phyloP scores from a whole-genome alignment of 2,888 invertebrate genomes.

The Eupithecia abbreviata region DNA sequence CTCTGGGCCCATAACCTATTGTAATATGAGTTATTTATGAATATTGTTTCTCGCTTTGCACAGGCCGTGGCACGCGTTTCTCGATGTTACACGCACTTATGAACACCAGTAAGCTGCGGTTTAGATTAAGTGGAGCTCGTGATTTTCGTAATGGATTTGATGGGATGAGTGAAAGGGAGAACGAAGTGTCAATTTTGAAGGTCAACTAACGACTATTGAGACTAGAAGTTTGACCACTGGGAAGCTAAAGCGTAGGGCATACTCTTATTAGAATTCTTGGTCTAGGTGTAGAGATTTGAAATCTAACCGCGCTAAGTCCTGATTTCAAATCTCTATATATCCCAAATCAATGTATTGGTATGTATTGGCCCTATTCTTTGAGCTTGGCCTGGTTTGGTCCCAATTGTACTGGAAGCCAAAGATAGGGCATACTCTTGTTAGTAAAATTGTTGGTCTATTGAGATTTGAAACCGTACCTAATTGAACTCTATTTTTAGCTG shows the following conservation, averaged over 20 bases:
- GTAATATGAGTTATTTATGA: conserved; percentile 78
- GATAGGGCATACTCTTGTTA: too few species aligned
- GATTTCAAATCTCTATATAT: too few species aligned
- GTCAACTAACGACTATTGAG: not conserved
- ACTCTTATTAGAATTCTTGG: too few species aligned
- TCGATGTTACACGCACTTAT: conserved; percentile 37
- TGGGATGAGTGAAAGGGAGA: conserved; percentile 13
- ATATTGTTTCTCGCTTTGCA: conserved; percentile 66
- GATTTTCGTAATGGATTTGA: conserved; percentile 37
- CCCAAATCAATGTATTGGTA: too few species aligned
- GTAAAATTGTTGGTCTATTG: not conserved
- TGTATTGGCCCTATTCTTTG: not conserved
- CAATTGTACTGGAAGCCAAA: too few species aligned
- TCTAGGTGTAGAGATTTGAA: too few species aligned
- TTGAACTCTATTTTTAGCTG: too few species aligned
- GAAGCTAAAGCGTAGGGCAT: too few species aligned
- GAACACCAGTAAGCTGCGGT: conserved; percentile 38
- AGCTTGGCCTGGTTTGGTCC: not conserved
- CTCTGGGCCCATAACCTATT: conserved; percentile 50
- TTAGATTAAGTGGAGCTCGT: conserved; percentile 33
- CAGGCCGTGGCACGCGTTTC: conserved; percentile 28
- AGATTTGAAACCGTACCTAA: not conserved
- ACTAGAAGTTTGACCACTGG: not conserved
- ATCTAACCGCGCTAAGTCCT: too few species aligned
- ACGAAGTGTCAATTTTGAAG: not conserved